A percentile compares a stretch with the other conserved stretches of the same genome.
phyloP scores from a whole-genome alignment of 2,888 invertebrate species.

The Oasisia sp. region DNA sequence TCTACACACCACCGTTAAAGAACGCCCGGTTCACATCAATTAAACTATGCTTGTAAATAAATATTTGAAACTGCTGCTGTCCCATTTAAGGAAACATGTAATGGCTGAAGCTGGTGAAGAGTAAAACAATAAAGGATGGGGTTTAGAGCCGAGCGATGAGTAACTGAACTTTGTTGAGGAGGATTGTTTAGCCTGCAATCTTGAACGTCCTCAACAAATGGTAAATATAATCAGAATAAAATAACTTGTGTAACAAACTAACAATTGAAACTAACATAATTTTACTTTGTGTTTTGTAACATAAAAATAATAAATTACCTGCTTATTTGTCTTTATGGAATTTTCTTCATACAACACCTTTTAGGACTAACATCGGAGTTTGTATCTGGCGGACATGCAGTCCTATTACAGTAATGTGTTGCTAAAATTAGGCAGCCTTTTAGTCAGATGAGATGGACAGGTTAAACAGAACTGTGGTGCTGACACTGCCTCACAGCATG shows the following conservation, averaged over 20 bases:
- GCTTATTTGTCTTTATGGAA: too few species aligned
- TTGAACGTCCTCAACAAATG: not conserved
- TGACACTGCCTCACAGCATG: not conserved
- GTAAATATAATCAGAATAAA: not conserved
- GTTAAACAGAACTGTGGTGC: not conserved
- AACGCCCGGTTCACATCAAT: not conserved
- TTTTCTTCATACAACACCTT: too few species aligned
- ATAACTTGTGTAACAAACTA: not conserved
- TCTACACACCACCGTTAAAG: conserved; percentile 43
- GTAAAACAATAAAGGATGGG: not conserved
- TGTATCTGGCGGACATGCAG: too few species aligned
- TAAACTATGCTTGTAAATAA: not conserved
- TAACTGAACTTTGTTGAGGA: not conserved
- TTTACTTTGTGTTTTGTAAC: not conserved
- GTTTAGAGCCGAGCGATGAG: not conserved
- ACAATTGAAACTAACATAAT: not conserved
- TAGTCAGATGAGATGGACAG: too few species aligned
- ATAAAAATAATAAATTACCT: not conserved
- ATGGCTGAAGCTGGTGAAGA: not conserved
- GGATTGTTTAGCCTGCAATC: not conserved
- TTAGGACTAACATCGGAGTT: too few species aligned
- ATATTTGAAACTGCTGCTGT: not conserved
- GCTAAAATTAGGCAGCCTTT: too few species aligned
- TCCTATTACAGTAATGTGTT: too few species aligned
- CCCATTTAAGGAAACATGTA: not conserved